Base-by-base conservation (phyloP, 1,140 invertebrate genomes). In the Danaus plexippus region DNA sequence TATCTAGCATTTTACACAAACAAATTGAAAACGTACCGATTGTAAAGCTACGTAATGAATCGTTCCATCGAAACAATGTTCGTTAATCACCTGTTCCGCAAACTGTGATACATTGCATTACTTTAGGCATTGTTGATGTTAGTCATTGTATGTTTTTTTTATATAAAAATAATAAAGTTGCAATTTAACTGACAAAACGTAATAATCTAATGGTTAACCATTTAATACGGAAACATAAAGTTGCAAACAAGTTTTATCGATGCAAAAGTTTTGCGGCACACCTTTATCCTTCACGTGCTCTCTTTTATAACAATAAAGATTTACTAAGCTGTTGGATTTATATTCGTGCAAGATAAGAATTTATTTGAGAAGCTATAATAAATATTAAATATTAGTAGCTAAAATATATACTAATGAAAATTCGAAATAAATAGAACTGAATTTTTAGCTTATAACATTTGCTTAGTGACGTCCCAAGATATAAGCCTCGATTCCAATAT, bases 161-260 rank as follows among this genome's bases (percentile, higher is more conserved):
- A 22, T 9, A 49, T n/a, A 48, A 18, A 22, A 22, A 6, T 32
- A 32, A 32, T 32, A 32, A 32, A 32, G 22, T 32, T 8, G 5
- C 22, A 32, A 6, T 32, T 8, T 4, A 32, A 32, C 22, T 32
- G 1, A 32, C 5, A 32, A 32, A 32, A 49, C 40, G 10, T 47
- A 43, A 54, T 62, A 62, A 62, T 47, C 60, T 43, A 48, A 62
- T 50, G 42, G 52, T 53, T 52, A 62, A 51, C 66, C 57, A 61
- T 69, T 77, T 77, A 76, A 80, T 71, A 67, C 77, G 59, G 56
- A 63, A 66, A 62, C 69, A 68, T 72, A 69, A 79, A 80, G 71
- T 78, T 75, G 77, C 76, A 79, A 81, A 77, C 76, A 79, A 81
- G 71, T 79, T 77, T 81, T 81, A 81, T 77, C 78, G 67, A 58